phyloP scores from a whole-genome alignment of 2,888 invertebrate genomes.

The Aricia artaxerxes region DNA sequence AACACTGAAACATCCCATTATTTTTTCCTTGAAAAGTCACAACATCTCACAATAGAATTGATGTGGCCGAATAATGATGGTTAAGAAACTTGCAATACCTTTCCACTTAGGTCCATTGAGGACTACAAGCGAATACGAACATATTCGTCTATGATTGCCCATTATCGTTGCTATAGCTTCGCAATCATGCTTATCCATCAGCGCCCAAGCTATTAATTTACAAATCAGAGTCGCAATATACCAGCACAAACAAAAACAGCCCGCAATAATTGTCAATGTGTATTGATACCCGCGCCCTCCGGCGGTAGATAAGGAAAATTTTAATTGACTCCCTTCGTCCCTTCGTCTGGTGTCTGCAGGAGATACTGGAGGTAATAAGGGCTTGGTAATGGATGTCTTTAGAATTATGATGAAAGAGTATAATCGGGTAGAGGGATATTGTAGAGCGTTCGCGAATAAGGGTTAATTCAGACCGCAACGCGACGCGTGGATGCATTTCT shows the following conservation, averaged over 20 bases:
- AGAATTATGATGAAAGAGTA: neutral
- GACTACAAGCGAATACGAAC: no score
- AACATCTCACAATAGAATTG: neutral
- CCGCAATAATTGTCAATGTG: constrained; percentile 43
- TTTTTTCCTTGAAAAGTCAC: neutral
- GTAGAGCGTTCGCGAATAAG: neutral
- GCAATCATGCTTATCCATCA: neutral
- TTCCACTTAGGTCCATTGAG: no score
- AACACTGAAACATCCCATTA: no score
- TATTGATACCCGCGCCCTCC: constrained; percentile 45
- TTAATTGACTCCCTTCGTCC: constrained; percentile 51
- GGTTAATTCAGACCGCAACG: no score
- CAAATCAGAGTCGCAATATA: neutral
- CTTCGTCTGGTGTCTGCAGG: constrained; percentile 44
- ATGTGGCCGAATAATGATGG: neutral
- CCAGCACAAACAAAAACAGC: neutral
- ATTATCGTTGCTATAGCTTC: no score
- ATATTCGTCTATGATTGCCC: no score
- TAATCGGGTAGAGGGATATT: neutral
- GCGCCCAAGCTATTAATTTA: neutral
- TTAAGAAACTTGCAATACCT: no score
- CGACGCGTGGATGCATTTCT: no score
- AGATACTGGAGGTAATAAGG: constrained; percentile 40
- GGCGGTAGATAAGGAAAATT: constrained; percentile 52
- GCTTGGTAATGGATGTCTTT: neutral